Evolutionary conservation across 2,888 invertebrate species (phyloP), one percentile per base, ranked within the genome.

Genomic region (Emmelina monodactyla): DNA sequence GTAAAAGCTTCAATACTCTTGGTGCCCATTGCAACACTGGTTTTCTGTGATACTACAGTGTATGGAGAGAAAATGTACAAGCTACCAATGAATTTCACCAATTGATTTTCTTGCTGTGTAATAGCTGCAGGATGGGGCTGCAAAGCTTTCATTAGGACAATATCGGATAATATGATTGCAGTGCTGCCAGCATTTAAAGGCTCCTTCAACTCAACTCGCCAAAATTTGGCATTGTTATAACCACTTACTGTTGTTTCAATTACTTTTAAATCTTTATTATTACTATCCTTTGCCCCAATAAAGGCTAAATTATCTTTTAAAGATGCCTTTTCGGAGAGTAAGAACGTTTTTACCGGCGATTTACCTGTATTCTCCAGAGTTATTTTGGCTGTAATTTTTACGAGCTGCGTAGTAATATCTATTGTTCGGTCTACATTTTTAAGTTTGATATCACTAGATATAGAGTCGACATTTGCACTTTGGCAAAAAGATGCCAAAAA

Each of bases 91-190:
- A 90, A 97, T 46, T 90, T 85, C 0, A 99, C 93, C 43, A 95
- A 82, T 58, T 99, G 99, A 53, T 93, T 92, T 54, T 99, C 98
- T 42, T 91, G 88, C 64, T 99, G 99, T 0, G 87, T 83, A 40
- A 99, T 96, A 48, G 89, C 85, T 7, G 86, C 87, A 1, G 99
- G 99, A 69, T 91, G 92, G 0, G 98, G 94, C 16, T 75, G 62
- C 16, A 97, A 75, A 11, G 86, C 82, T 57, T 93, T 90, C 0
- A 89, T 88, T 33, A 88, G 86, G 0, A 92, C 85, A 6, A 86
- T 81, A 56, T 95, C 93, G 0, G 93, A 71, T 22, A 83, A 82
- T 14, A 91, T 59, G 6, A 79, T 63, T 2, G 82, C 68, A 0
- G 85, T 79, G 22, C 86, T 82, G 2, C 85, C 86, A 2, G 83